Base-by-base conservation (phyloP, 2,797 vertebrate genomes). In the Etheostoma nigrum region DNA sequence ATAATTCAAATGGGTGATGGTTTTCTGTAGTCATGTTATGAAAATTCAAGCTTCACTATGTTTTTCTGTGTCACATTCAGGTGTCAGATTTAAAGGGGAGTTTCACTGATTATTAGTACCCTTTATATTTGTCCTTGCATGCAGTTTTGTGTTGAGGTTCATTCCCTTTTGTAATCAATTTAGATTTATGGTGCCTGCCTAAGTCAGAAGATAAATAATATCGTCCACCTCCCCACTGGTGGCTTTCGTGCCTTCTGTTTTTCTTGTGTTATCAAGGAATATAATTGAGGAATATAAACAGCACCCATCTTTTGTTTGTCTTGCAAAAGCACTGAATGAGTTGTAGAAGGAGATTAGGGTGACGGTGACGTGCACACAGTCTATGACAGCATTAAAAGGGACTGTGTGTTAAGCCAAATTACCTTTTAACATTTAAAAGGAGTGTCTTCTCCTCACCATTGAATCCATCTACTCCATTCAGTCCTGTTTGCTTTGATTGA, bases 391-490 rank as follows among this genome's bases (percentile, higher is more conserved):
- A 36, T 67, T 58, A 55, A 72, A 60, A 40, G 14, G 36, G 30
- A 40, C 14, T 68, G 66, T 40, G 49, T 78, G 61, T 80, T 58
- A 64, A 64, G 58, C 30, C 68, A 82, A 64, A 79, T 64, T 19
- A 72, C 51, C 70, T 23, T 69, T 71, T 62, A 55, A 72, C 74
- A 36, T 83, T 68, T 77, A 71, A 84, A 81, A 71, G 60, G 36
- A 60, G 59, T 7, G 5, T 74, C 25, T 48, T 72, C 67, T 67
- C 25, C 54, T 75, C 70, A 16, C 53, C 65, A 74, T 48, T 83
- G n/a, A 84, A 52, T 79, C 70, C 47, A 58, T 79, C 70, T 61
- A 0, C 58, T 79, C 76, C 66, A 72, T 90, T 85, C 87, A 71
- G 57, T 61, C 48, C 52, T 47, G 63, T 72, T 76, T 49, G 86